Percentiles rank a stretch among this genome's conserved stretches.
Conservation (phyloP, 1,140 invertebrate genomes). For the Holotrichia oblita region DNA sequence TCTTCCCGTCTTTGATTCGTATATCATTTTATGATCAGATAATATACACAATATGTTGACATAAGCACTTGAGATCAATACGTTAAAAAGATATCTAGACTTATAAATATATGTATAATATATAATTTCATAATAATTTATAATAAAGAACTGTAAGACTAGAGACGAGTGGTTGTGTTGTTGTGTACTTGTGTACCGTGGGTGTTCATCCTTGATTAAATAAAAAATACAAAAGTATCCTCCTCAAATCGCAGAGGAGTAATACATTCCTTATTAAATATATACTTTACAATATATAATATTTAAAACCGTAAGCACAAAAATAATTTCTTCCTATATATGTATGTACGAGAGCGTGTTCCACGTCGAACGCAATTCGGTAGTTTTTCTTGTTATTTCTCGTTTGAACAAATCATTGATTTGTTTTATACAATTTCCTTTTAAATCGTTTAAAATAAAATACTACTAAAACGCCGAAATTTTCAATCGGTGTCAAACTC, state of each 20-base stretch:
- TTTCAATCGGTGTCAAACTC: conserved; percentile 26
- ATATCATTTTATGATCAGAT: neutral
- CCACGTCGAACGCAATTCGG: neutral
- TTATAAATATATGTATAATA: conserved; percentile 25
- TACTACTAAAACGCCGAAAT: neutral
- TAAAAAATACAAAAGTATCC: neutral
- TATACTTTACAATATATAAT: too few species aligned
- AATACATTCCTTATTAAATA: neutral
- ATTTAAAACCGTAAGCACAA: conserved; percentile 15
- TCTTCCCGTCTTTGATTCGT: neutral
- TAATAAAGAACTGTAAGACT: conserved; percentile 28
- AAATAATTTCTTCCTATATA: neutral
- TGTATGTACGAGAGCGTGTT: neutral
- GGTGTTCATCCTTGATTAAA: conserved; percentile 12
- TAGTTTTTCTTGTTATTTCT: neutral
- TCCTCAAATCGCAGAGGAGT: neutral
- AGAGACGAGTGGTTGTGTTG: conserved; percentile 12
- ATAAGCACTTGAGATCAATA: conserved; percentile 38
- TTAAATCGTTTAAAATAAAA: neutral
- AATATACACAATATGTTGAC: conserved; percentile 1
- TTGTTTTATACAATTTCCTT: neutral
- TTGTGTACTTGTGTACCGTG: too few species aligned
- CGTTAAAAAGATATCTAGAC: conserved; percentile 34
- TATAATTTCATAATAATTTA: conserved; percentile 28
- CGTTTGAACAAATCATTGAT: conserved; percentile 9